Evolutionary conservation across 2,797 vertebrate species (phyloP), one percentile per base, ranked within the genome.

Genomic region (Poecilia wingei): DNA sequence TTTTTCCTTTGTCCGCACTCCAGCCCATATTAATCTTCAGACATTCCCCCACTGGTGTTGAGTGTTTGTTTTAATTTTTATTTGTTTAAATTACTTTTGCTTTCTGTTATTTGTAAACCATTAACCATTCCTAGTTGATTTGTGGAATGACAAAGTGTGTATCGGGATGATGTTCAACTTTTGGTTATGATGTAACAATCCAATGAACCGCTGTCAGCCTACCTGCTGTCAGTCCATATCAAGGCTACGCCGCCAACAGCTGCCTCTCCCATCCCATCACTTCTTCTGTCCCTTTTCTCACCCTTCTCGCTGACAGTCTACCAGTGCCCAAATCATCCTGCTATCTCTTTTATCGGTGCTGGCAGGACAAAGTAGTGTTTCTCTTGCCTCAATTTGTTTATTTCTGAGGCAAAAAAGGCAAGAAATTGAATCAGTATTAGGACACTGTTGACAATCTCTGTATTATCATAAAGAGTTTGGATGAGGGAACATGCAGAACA

Each of bases 351-450:
- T 83, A 90, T 90, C 82, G 77, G 81, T 49, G 79, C 82, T 91
- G 91, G 88, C 90, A 88, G 81, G 76, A 93, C 81, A 80, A 89
- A 91, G 88, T 13, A 22, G 79, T 82, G 84, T 88, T 86, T 90
- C 83, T 86, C 78, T 86, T 86, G 88, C 83, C 81, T 82, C 45
- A 83, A 69, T 84, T 57, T 88, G 80, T 87, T 92, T 87, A 82
- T 84, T 82, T 86, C 81, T 69, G 31, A 86, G 85, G 72, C 81
- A 78, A 79, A 87, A 84, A 53, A 72, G 55, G 57, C 75, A 81
- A 75, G 64, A 79, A 78, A 84, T 84, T 31, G 59, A 84, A 80
- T 53, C 73, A 79, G 69, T 77, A 72, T 83, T 82, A 83, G 84
- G 83, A 72, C 41, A 39, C 49, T 82, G 71, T 85, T 74, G 74